phyloP scores from a whole-genome alignment of 1,140 invertebrate genomes.

The Caligus rogercresseyi region DNA sequence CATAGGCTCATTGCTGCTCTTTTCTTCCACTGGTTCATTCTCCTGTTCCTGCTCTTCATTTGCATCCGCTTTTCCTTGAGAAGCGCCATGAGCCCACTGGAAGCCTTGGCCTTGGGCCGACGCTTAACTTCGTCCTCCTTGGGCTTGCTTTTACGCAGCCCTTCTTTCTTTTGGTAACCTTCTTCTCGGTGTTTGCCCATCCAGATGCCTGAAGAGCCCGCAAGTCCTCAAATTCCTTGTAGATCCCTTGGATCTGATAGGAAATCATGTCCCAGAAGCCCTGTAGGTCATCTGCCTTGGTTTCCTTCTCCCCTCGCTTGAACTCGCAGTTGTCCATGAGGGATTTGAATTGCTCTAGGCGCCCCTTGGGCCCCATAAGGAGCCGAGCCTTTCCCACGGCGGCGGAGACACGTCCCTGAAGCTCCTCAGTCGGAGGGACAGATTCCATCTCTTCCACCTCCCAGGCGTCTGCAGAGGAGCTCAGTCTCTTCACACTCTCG shows the following conservation, averaged over 20 bases:
- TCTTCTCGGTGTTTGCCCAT: not conserved
- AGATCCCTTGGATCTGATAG: conserved; percentile 27
- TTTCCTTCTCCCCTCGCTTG: conserved; percentile 29
- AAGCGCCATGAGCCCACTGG: not conserved
- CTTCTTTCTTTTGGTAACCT: not conserved
- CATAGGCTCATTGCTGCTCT: not conserved
- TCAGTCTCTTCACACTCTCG: not conserved
- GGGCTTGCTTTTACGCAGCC: not conserved
- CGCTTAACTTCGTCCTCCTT: not conserved
- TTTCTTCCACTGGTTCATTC: not conserved
- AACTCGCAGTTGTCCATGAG: conserved; percentile 32
- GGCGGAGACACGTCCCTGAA: not conserved
- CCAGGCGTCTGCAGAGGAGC: not conserved
- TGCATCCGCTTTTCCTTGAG: conserved; percentile 1
- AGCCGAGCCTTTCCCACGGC: conserved; percentile 6
- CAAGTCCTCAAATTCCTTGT: not conserved
- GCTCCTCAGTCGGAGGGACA: not conserved
- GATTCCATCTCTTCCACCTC: too few relatives aligned
- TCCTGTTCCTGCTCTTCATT: not conserved
- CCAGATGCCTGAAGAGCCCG: not conserved
- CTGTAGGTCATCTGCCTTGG: conserved; percentile 30
- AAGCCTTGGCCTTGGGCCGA: not conserved
- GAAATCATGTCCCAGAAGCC: conserved; percentile 36
- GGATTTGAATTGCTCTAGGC: conserved; percentile 31
- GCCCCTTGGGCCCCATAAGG: conserved; percentile 5